Conservation (phyloP, 2,797 vertebrate genomes). For the Silurus aristotelis region DNA sequence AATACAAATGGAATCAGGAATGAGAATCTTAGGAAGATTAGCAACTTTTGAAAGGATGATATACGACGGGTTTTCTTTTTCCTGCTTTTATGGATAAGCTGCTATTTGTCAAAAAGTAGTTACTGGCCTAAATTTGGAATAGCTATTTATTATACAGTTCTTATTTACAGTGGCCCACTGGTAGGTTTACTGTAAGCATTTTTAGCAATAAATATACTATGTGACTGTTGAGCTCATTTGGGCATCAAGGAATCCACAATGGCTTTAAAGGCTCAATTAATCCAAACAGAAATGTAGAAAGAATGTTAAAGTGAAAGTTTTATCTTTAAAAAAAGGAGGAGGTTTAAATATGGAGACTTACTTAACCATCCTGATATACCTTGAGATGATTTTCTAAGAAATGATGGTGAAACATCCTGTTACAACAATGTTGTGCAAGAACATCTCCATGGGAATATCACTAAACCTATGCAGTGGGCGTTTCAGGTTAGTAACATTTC, state of each 20-base stretch:
- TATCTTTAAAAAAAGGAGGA: background rate
- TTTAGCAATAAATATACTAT: background rate
- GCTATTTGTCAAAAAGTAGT: background rate
- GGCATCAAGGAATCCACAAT: background rate
- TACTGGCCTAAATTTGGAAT: background rate
- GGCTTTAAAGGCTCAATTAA: background rate
- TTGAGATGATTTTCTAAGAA: background rate
- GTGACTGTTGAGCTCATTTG: background rate
- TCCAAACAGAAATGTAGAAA: background rate
- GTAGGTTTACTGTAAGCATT: background rate
- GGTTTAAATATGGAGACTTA: conserved; percentile 5
- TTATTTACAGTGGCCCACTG: background rate
- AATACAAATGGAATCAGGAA: background rate
- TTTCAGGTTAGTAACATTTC: conserved; percentile 5
- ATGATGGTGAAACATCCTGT: background rate
- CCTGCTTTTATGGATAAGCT: background rate
- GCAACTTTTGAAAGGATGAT: background rate
- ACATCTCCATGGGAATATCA: conserved; percentile 15
- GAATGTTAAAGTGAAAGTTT: background rate
- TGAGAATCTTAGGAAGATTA: background rate
- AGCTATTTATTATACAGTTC: background rate
- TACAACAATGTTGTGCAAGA: conserved; percentile 1
- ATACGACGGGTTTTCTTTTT: background rate
- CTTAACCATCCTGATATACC: background rate
- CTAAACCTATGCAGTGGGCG: conserved; percentile 16